phyloP scores from a whole-genome alignment of 1,140 invertebrate genomes.

The Drosophila baimaii region DNA sequence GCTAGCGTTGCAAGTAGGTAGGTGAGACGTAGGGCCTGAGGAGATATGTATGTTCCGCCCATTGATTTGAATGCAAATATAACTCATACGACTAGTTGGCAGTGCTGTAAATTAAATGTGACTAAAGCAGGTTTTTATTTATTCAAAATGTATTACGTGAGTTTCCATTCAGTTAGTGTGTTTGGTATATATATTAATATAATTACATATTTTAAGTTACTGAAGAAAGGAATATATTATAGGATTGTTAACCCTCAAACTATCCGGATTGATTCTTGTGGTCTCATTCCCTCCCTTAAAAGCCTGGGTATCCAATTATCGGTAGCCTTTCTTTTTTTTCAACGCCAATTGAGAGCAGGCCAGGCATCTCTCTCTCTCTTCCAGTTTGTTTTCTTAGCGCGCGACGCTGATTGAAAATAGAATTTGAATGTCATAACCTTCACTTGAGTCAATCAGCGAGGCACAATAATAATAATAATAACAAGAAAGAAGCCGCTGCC shows the following conservation, averaged over 20 bases:
- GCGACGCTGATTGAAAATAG: conserved; percentile 73
- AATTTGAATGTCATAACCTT: conserved; percentile 81
- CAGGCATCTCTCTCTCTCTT: conserved; percentile 60
- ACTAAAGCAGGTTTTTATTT: no score
- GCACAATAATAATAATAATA: conserved; percentile 31
- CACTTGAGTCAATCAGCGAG: conserved; percentile 65
- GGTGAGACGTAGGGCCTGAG: no score
- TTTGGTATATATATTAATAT: no score
- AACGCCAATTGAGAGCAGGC: conserved; percentile 4
- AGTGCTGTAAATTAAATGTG: background rate
- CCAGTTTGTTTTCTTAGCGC: conserved; percentile 54
- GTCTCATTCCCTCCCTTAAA: background rate
- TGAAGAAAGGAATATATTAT: background rate
- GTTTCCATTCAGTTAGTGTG: no score
- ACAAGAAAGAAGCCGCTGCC: conserved; percentile 18
- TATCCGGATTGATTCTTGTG: no score
- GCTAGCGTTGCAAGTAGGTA: background rate
- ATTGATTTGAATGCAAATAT: background rate
- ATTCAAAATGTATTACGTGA: no score
- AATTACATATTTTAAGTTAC: no score
- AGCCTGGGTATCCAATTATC: conserved; percentile 13
- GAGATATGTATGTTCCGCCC: no score
- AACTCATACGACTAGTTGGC: background rate
- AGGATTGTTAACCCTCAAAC: no score
- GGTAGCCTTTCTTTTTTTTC: background rate